Conservation (phyloP, 2,797 vertebrate genomes). For the Alosa sapidissima region DNA sequence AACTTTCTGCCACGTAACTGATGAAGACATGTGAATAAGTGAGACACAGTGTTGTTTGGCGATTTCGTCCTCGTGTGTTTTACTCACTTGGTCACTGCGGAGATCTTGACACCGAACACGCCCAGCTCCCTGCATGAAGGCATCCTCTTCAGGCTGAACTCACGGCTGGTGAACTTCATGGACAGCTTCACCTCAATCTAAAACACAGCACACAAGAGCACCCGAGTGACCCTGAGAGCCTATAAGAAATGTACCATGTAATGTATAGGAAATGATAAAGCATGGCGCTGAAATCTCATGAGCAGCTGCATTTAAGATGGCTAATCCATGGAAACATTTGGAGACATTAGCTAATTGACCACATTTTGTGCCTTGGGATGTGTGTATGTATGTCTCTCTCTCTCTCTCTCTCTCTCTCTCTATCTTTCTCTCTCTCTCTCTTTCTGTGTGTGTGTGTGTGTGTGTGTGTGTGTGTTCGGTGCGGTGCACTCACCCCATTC, state of each 20-base stretch:
- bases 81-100: conserved; percentile 94
- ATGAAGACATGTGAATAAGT: background rate
- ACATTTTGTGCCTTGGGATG: background rate
- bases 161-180: conserved; percentile 93
- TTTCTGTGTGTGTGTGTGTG: background rate
- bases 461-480: background rate
- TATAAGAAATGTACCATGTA: background rate
- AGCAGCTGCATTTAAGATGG: background rate
- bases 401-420: background rate
- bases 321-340: background rate
- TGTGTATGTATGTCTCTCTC: background rate
- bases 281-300: background rate
- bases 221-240: background rate
- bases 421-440: background rate
- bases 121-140: conserved; percentile 92
- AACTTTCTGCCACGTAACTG: background rate
- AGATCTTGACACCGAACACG: conserved; percentile 95
- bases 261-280: background rate
- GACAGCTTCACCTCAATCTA: conserved; percentile 96
- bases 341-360: too few species aligned
- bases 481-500: conserved; percentile 85
- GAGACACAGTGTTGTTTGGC: background rate
- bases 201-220: conserved; percentile 1
- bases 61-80: background rate
- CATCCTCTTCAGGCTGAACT: conserved; percentile 96